Evolutionary conservation across 2,888 invertebrate genomes (phyloP).

Genomic region (Agonopterix subpropinquella): DNA sequence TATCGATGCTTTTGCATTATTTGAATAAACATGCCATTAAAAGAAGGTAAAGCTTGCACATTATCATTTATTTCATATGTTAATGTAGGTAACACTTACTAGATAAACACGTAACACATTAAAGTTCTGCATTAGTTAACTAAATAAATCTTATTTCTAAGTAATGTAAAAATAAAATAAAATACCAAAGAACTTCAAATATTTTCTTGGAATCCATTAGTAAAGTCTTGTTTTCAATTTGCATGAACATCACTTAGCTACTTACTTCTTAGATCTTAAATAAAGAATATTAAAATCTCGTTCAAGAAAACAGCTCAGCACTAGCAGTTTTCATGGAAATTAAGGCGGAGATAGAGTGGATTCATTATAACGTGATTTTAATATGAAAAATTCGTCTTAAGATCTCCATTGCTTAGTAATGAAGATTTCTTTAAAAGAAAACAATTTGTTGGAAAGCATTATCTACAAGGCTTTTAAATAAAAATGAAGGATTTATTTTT

Average conservation of each 20-base stretch:
- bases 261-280: slow-evolving; percentile 3
- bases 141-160: too few species aligned
- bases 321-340: slow-evolving; percentile 57
- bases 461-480: too few species aligned
- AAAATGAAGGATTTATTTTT: too few species aligned
- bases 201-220: too few species aligned
- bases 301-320: slow-evolving; percentile 45
- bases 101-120: too few species aligned
- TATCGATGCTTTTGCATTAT: slow-evolving; percentile 3
- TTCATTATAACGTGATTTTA: not conserved
- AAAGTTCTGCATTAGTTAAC: too few species aligned
- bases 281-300: slow-evolving; percentile 48
- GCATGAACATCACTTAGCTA: slow-evolving; percentile 9
- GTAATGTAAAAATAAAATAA: too few species aligned
- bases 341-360: slow-evolving; percentile 32
- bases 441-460: not conserved
- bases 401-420: not conserved
- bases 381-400: not conserved
- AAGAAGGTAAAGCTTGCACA: too few species aligned
- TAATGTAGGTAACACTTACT: too few species aligned
- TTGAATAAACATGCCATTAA: not conserved
- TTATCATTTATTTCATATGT: too few species aligned
- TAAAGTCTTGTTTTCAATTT: not conserved
- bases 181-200: too few species aligned
- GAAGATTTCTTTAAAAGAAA: not conserved